Evolutionary conservation across 1,140 invertebrate genomes (phyloP).

Genomic region (Oreohelix idahoensis): DNA sequence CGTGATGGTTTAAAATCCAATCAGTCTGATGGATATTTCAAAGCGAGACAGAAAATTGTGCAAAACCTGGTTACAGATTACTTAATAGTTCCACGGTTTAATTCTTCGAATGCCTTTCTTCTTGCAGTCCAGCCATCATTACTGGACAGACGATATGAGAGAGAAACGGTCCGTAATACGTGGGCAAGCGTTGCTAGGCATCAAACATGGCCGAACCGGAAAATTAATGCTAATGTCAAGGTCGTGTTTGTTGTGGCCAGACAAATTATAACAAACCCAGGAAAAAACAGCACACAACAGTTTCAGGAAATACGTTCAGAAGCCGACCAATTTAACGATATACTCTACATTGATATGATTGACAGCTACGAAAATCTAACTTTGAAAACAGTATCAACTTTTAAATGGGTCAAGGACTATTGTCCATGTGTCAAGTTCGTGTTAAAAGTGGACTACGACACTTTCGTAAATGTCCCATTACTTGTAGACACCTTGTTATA

Average conservation of each 20-base stretch:
- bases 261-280: constrained; percentile 49
- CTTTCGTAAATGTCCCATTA: constrained; percentile 82
- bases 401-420: constrained; percentile 81
- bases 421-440: constrained; percentile 80
- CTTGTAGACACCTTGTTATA: too few relatives aligned
- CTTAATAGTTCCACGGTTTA: not conserved
- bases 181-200: constrained; percentile 41
- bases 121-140: constrained; percentile 39
- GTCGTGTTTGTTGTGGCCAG: constrained; percentile 53
- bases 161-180: too few relatives aligned
- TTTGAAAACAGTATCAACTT: constrained; percentile 82
- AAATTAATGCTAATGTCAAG: constrained; percentile 27
- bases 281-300: constrained; percentile 19
- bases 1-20: not conserved
- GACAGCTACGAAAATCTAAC: constrained; percentile 63
- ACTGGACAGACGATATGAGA: not conserved
- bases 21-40: not conserved
- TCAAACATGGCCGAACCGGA: constrained; percentile 40
- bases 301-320: constrained; percentile 37
- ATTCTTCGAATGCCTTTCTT: not conserved
- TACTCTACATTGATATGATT: too few relatives aligned
- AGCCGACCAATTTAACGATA: constrained; percentile 46
- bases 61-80: not conserved
- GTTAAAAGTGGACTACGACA: constrained; percentile 92
- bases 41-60: not conserved